A percentile compares a stretch with the other conserved stretches of the same genome.
These are phyloP conservation scores for Syrrhaptes paradoxus DNA, from an alignment of 2,113 vertebrate species.

Conservation along the genomic window DNA sequence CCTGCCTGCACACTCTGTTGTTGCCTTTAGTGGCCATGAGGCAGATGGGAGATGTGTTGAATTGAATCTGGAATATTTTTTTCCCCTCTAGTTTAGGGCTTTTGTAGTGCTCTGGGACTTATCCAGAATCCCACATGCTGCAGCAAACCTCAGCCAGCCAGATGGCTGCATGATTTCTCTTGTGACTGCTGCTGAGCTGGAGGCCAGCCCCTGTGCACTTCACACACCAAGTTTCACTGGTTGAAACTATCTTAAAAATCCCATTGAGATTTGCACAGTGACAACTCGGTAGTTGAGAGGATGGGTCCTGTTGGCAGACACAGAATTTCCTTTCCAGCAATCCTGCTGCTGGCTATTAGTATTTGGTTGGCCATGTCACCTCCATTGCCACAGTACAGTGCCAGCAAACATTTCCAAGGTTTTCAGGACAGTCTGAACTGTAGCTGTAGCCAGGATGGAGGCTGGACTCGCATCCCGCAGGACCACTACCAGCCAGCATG, in stretches of 20 bases:
- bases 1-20: neutral
- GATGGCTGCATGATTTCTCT: neutral
- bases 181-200: neutral
- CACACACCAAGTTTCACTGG: neutral
- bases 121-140: neutral
- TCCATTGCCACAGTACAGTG: neutral
- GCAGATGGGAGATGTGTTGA: neutral
- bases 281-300: neutral
- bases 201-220: neutral
- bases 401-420: neutral
- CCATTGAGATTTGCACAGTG: neutral
- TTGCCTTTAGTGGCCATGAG: neutral
- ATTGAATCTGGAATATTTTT: neutral
- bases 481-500: neutral
- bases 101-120: neutral
- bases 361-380: neutral
- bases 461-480: accelerated
- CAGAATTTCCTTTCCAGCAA: neutral
- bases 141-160: neutral
- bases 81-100: neutral
- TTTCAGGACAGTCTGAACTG: neutral
- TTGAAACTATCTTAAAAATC: neutral
- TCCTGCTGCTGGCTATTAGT: neutral
- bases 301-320: neutral
- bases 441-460: neutral